A percentile compares a stretch with the other conserved stretches of the same genome.
These are phyloP conservation scores for Chinchilla lanigera DNA, from an alignment of 2,113 vertebrate species.

Conservation along the genomic window DNA sequence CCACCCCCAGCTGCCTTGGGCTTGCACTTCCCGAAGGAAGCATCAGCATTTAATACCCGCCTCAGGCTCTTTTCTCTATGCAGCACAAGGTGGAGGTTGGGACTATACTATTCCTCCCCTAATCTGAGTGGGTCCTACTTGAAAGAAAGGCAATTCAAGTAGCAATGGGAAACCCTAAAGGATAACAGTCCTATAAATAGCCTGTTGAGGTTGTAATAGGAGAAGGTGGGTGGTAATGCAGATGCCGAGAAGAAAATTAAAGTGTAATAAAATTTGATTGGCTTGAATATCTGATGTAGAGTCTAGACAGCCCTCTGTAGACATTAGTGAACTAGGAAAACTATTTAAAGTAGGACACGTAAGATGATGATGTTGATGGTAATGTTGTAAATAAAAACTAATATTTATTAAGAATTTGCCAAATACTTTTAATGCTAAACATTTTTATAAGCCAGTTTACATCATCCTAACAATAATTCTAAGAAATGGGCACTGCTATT, in stretches of 20 bases:
- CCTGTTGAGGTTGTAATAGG: not conserved
- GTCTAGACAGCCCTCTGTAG: not conserved
- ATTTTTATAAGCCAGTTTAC: conserved; percentile 28
- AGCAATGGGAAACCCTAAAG: not conserved
- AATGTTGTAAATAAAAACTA: not conserved
- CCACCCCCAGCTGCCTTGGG: not conserved
- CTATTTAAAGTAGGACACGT: not conserved
- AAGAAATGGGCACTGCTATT: not conserved
- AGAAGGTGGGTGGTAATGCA: not conserved
- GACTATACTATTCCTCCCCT: not conserved
- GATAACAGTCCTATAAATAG: not conserved
- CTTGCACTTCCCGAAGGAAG: not conserved
- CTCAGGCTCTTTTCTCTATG: not conserved
- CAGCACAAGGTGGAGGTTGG: not conserved
- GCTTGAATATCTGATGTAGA: not conserved
- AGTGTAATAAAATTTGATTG: not conserved
- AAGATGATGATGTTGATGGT: not conserved
- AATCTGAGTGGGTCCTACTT: not conserved
- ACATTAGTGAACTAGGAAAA: not conserved
- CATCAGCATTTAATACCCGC: not conserved
- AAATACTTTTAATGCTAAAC: not conserved
- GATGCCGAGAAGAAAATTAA: not conserved
- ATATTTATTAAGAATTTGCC: not conserved
- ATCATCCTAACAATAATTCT: not conserved
- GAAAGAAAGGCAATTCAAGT: not conserved